Base-by-base conservation (phyloP, 2,797 vertebrate species). In the Enteromius argenteus region DNA sequence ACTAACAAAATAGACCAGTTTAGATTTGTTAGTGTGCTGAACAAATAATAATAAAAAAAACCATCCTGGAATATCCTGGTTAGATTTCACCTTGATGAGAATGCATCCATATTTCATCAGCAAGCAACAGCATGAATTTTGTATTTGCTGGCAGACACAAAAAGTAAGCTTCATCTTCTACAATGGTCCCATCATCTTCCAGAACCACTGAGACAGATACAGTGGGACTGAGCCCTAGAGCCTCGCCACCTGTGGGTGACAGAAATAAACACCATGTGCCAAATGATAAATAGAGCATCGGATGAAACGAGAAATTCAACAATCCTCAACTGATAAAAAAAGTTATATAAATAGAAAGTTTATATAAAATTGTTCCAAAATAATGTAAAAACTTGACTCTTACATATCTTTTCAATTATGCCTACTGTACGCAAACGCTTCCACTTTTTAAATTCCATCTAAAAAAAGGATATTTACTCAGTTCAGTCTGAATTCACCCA, bases 141-240 rank as follows among this genome's bases (percentile, higher is more conserved):
- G 97, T 98, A 86, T 98, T 94, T 4, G 90, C 35, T 1, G 98
- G 97, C 35, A 99, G 93, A 88, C 97, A 98, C 84, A 95, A 81
- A 89, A 99, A 99, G 84, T 98, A 99, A 84, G 95, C 94, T 0
- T 98, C 93, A 11, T 99, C 98, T 19, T 96, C 95, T 35, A 99
- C 95, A n/a, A 99, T 95, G 3, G 98, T 99, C 71, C 98, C 97
- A 76, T 99, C 98, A n/a, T 97, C 95, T 30, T 97, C 98, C 5
- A 99, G 93, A 10, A 98, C 97, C 78, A 99, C 90, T 5, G 95
- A 95, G 87, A 97, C 84, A 0, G 92, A 79, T 6, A 92, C 89
- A 35, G 56, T 68, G 3, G 92, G 60, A 42, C 90, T 87, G 44
- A 97, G 92, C 4, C 94, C 95, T 78, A 99, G 92, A 84, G 91